Evolutionary conservation across 2,797 vertebrate species (phyloP).

Genomic region (Eupleurogrammus muticus): DNA sequence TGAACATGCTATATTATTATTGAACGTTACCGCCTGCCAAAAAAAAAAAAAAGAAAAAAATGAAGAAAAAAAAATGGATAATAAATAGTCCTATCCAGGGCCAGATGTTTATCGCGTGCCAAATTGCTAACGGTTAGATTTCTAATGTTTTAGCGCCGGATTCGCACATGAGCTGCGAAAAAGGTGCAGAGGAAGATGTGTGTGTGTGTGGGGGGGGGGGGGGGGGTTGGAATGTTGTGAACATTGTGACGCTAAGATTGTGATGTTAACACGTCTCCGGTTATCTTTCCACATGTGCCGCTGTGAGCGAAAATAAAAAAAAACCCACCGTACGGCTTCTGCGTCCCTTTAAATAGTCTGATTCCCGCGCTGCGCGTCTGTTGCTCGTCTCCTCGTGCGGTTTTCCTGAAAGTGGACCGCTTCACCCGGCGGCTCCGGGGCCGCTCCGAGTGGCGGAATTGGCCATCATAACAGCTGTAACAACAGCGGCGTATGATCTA

Average conservation of each 20-base stretch:
- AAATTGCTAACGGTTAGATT: slow-evolving; percentile 40
- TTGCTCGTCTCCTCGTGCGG: slow-evolving; percentile 27
- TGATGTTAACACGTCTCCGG: slow-evolving; percentile 43
- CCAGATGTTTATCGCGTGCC: slow-evolving; percentile 34
- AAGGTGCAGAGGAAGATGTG: slow-evolving; percentile 20
- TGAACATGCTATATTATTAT: slow-evolving; percentile 74
- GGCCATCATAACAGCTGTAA: slow-evolving; percentile 74
- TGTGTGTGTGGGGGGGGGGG: slow-evolving; percentile 24
- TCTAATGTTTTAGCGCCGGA: slow-evolving; percentile 48
- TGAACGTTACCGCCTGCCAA: slow-evolving; percentile 66
- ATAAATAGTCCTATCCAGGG: slow-evolving; percentile 24
- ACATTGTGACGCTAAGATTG: slow-evolving; percentile 24
- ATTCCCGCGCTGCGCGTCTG: slow-evolving; percentile 23
- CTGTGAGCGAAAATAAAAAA: slow-evolving; percentile 29
- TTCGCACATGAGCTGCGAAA: slow-evolving; percentile 16
- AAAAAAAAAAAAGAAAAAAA: slow-evolving; percentile 49
- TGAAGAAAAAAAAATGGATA: slow-evolving; percentile 38
- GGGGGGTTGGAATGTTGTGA: slow-evolving; percentile 13
- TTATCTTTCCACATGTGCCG: slow-evolving; percentile 29
- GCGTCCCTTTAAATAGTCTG: slow-evolving; percentile 19
- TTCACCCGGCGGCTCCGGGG: slow-evolving; percentile 45
- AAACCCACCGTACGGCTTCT: slow-evolving; percentile 3
- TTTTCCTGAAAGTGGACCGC: slow-evolving; percentile 51
- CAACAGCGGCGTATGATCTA: slow-evolving; percentile 76
- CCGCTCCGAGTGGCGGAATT: slow-evolving; percentile 69